These are phyloP conservation scores for Marisa cornuarietis DNA, from an alignment of 1,140 invertebrate genomes.

Conservation along the genomic window DNA sequence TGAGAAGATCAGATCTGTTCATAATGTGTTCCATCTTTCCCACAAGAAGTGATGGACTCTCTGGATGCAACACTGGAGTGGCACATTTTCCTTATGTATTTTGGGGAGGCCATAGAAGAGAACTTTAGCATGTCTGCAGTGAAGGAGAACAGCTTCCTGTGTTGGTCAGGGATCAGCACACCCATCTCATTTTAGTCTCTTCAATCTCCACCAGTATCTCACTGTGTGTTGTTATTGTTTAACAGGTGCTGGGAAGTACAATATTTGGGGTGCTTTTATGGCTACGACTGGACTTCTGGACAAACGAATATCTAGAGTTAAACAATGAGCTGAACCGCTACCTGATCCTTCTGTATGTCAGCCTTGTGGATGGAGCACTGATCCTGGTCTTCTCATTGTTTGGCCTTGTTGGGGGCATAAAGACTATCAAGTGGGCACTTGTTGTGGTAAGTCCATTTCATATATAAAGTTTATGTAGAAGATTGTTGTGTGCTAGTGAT, in stretches of 20 bases:
- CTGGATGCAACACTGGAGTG: no score
- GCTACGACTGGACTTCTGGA: conserved; percentile 36
- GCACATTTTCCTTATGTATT: no score
- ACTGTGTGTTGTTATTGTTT: neutral
- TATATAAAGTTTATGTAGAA: no score
- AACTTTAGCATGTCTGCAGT: no score
- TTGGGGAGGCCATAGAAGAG: no score
- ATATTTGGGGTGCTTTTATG: conserved; percentile 38
- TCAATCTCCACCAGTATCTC: neutral
- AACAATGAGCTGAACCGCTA: conserved; percentile 24
- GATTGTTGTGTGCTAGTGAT: no score
- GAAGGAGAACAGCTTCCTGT: no score
- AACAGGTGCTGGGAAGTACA: conserved; percentile 32
- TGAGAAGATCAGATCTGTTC: no score
- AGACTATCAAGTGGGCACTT: conserved; percentile 26
- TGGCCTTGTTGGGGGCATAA: conserved; percentile 28
- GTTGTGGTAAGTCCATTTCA: conserved; percentile 28
- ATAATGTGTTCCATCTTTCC: no score
- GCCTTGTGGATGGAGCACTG: conserved; percentile 24
- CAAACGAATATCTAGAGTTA: conserved; percentile 31
- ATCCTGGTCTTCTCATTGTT: conserved; percentile 30
- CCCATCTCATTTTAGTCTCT: no score
- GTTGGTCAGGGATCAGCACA: no score
- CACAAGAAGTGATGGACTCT: no score
- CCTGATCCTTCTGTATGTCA: conserved; percentile 33